Percentiles rank a stretch among this genome's conserved stretches.
Evolutionary conservation across 1,140 invertebrate species (phyloP).

Genomic region (Solen grandis): DNA sequence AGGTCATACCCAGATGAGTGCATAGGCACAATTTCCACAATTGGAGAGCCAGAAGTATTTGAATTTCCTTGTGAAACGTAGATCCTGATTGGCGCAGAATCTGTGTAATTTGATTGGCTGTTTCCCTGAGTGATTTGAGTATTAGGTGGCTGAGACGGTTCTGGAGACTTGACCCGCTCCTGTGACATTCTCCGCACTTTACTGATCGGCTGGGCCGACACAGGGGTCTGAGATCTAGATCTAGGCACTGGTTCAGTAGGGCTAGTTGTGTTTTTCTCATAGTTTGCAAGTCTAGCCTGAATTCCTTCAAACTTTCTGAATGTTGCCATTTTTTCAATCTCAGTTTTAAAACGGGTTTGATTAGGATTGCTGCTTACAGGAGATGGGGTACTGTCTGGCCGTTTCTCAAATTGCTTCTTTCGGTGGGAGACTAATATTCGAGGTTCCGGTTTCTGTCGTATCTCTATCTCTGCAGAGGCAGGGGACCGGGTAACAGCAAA

Average conservation of each 20-base stretch:
- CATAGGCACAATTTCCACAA: slow-evolving; percentile 67
- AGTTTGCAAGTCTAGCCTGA: slow-evolving; percentile 66
- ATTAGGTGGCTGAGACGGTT: slow-evolving; percentile 16
- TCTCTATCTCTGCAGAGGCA: slow-evolving; percentile 67
- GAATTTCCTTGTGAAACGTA: slow-evolving; percentile 70
- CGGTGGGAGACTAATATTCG: slow-evolving; percentile 68
- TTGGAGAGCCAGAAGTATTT: slow-evolving; percentile 61
- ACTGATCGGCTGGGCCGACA: slow-evolving; percentile 31
- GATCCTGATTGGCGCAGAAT: slow-evolving; percentile 69
- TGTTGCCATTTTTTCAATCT: slow-evolving; percentile 74
- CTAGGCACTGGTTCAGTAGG: not conserved
- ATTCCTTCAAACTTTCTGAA: slow-evolving; percentile 73
- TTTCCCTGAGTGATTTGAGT: slow-evolving; percentile 43
- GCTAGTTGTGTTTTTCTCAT: slow-evolving; percentile 64
- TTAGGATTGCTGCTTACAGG: not conserved
- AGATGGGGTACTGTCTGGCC: slow-evolving; percentile 61
- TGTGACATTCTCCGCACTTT: slow-evolving; percentile 51
- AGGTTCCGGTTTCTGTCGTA: slow-evolving; percentile 56
- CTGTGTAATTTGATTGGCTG: slow-evolving; percentile 57
- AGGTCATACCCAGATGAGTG: slow-evolving; percentile 39
- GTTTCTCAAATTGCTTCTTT: slow-evolving; percentile 74
- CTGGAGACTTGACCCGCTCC: slow-evolving; percentile 49
- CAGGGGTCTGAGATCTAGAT: slow-evolving; percentile 42
- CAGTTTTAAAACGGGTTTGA: slow-evolving; percentile 69
- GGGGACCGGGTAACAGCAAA: slow-evolving; percentile 73